These are phyloP conservation scores for Ariolimax columbianus DNA, from an alignment of 2,888 invertebrate species.

Conservation along the genomic window DNA sequence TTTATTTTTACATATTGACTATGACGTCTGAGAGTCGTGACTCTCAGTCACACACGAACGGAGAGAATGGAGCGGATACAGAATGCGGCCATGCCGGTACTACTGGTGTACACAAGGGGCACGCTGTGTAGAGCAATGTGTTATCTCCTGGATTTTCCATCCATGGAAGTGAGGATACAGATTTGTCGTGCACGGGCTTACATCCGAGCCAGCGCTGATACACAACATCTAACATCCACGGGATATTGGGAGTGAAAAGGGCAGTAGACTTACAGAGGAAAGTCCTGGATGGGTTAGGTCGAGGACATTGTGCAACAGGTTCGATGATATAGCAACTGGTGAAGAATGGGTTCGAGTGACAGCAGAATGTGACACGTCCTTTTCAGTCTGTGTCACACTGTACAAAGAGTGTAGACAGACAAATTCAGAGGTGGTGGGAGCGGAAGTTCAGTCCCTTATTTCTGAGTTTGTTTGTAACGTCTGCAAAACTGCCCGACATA, in stretches of 20 bases:
- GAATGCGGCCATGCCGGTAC: not conserved
- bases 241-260: not conserved
- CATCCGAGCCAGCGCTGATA: not conserved
- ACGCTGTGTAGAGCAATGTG: not conserved
- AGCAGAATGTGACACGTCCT: not conserved
- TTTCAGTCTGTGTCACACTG: not conserved
- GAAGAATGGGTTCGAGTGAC: not conserved
- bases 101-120: not conserved
- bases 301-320: not conserved
- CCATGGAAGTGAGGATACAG: not conserved
- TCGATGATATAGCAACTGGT: not conserved
- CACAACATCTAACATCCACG: not conserved
- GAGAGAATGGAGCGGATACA: not conserved
- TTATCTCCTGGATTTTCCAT: not conserved
- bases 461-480: not conserved
- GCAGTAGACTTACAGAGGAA: not conserved
- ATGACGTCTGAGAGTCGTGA: not conserved
- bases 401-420: not conserved
- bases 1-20: no score
- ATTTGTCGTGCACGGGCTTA: not conserved
- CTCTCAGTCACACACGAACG: not conserved
- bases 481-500: no score
- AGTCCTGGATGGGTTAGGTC: not conserved
- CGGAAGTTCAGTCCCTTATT: not conserved
- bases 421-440: not conserved